Base-by-base conservation (phyloP, 2,113 vertebrate species). In the Larimichthys polyactis region DNA sequence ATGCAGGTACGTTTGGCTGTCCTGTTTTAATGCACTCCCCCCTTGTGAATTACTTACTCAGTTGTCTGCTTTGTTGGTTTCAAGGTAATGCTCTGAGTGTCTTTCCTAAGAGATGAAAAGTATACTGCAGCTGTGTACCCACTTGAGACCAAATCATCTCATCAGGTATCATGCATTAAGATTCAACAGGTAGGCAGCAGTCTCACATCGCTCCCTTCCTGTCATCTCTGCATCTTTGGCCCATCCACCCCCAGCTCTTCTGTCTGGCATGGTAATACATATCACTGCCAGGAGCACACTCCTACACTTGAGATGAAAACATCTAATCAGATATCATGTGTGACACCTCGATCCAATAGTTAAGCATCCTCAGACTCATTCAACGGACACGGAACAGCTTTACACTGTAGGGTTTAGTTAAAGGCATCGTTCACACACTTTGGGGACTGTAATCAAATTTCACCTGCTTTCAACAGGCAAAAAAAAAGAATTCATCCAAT, bases 151-250 rank as follows among this genome's bases (percentile, higher is more conserved):
- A 51, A 54, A 85, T 68, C 44, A 58, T 66, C 63, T 82, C 44
- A 60, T 85, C 68, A 44, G 65, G 44, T 64, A 68, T 64, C 49
- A 16, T 79, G 82, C 78, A 65, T 40, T 67, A 29, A 79, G 54
- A 84, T 79, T 82, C 86, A 89, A 82, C 91, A 91, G 80, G 86
- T 89, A 80, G 83, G 63, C 40, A 75, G 60, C 71, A 79, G 71
- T 6, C 54, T 73, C 77, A 55, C 71, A 81, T 74, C 49, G 69
- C 71, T 90, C 76, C 70, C 63, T 84, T 90, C 71, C 82, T 79
- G 82, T 89, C 86, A 86, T 69, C 57, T 36, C 67, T 72, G 73
- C 62, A 76, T 82, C 84, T 78, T 63, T 66, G 60, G 65, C 78
- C 77, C 75, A 79, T 76, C 81, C 85, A 81, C 80, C 66, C 73